Conservation (phyloP, 2,888 invertebrate species). For the Chymomyza caudatula region DNA sequence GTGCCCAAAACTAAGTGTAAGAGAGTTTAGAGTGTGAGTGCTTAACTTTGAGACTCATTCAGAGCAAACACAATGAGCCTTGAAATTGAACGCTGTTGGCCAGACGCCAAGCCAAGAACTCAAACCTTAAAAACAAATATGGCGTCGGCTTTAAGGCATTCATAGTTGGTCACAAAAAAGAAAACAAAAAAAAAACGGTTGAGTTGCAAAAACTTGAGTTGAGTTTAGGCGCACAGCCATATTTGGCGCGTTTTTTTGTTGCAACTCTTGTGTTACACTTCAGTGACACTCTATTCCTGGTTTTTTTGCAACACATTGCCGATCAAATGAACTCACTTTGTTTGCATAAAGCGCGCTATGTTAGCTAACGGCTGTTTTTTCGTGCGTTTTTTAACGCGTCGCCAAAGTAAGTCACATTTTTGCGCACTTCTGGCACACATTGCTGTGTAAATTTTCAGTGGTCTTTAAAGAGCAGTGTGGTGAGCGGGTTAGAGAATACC, state of each 20-base stretch:
- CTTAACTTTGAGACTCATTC: background rate
- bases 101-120: background rate
- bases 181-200: background rate
- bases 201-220: background rate
- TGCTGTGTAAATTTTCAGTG: conserved; percentile 53
- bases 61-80: conserved; percentile 58
- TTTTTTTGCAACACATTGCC: background rate
- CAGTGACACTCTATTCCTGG: background rate
- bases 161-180: background rate
- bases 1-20: background rate
- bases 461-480: conserved; percentile 38
- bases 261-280: background rate
- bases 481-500: too few relatives aligned
- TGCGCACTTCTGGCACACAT: conserved; percentile 40
- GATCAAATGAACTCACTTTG: background rate
- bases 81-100: conserved; percentile 46
- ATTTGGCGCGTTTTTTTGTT: background rate
- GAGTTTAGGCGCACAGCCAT: background rate
- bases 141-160: background rate
- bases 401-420: background rate
- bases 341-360: background rate
- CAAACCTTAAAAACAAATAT: background rate
- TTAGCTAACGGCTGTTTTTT: background rate
- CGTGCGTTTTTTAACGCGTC: background rate
- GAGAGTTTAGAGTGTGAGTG: background rate